Evolutionary conservation across 2,113 vertebrate genomes (phyloP), one percentile per base, ranked within the genome.

Genomic region (Melanocharis versteri): DNA sequence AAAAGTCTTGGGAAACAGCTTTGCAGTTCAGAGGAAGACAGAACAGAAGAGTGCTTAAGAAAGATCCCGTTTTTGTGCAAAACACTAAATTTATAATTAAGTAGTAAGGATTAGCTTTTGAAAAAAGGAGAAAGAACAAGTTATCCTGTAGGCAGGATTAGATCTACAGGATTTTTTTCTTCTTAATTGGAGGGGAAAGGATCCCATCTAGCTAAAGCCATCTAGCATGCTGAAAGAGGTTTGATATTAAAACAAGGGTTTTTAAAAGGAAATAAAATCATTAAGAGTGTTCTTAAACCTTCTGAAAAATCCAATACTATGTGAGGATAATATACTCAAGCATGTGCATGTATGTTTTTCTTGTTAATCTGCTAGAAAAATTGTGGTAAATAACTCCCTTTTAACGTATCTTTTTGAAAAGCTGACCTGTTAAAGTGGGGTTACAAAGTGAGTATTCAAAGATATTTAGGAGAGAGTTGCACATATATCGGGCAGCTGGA

Each of bases 111-210:
- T 54, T 93, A 87, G 40, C 70, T 75, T 92, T 85, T 28, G 18
- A 51, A 31, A 47, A 72, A 87, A 82, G 57, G 57, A 45, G 57
- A 70, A 89, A 86, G 56, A 42, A 51, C 50, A 80, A 88, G 48
- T 31, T 83, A 66, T 56, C 51, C 82, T 69, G 9, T 92, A 53
- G 93, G 69, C 60, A 89, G 85, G 51, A 92, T 94, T 96, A 73
- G 56, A 77, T 83, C 54, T 51, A 71, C 50, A 58, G 42, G 37
- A 47, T 88, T 83, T 76, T 91, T 91, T 81, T 75, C 35, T 85
- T 89, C 47, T 77, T 88, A 73, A 70, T 69, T 61, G 31, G 50
- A 79, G 18, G 30, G 39, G 35, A 37, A 66, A 88, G n/a, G 79
- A 48, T 87, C 54, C 33, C 51, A 64, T 88, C 33, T 61, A 76